Evolutionary conservation across 1,140 invertebrate genomes (phyloP).

Genomic region (Leptopilina boulardi): DNA sequence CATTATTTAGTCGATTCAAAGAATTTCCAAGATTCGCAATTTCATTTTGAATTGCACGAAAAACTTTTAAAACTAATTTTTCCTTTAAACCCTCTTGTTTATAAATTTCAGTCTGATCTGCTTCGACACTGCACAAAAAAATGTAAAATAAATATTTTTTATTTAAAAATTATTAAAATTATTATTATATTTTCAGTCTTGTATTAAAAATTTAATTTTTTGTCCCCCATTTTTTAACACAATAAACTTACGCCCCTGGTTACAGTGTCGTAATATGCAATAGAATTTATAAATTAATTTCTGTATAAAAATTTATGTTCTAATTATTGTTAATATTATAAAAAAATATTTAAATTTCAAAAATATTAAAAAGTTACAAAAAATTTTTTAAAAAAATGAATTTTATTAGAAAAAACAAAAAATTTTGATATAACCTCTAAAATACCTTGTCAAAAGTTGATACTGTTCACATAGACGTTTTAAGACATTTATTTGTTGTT

Average conservation of each 20-base stretch:
- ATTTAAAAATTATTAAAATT: no score
- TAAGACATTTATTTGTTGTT: not conserved
- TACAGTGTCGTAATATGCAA: not conserved
- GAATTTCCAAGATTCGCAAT: conserved; percentile 46
- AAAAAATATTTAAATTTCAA: not conserved
- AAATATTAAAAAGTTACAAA: not conserved
- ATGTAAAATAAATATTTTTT: conserved; percentile 12
- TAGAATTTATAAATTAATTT: not conserved
- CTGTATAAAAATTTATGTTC: not conserved
- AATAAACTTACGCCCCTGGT: not conserved
- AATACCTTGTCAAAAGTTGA: not conserved
- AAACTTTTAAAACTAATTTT: conserved; percentile 63
- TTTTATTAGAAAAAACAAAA: not conserved
- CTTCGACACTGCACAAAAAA: conserved; percentile 58
- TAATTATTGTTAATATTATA: not conserved
- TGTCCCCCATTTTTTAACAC: no score
- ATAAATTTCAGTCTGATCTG: conserved; percentile 60
- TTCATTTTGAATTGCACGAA: conserved; percentile 60
- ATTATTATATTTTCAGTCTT: no score
- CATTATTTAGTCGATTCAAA: conserved; percentile 47
- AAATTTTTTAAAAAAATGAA: not conserved
- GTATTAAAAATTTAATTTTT: no score
- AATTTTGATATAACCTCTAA: not conserved
- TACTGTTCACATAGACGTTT: not conserved
- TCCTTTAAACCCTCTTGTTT: conserved; percentile 49